phyloP scores from a whole-genome alignment of 2,888 invertebrate species.

The Priocnemis perturbator region DNA sequence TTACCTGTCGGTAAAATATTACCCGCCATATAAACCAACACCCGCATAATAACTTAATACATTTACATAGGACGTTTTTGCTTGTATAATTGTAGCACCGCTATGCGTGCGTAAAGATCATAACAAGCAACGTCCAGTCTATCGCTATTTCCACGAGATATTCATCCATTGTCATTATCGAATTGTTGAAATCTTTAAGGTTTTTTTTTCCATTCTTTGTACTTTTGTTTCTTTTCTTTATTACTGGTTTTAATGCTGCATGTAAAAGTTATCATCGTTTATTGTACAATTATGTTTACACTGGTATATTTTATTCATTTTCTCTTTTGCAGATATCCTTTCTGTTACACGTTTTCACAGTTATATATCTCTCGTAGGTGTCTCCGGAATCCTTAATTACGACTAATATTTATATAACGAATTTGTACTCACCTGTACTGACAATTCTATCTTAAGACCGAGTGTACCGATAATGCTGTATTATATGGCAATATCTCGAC shows the following conservation, averaged over 20 bases:
- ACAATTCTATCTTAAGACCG: slow-evolving; percentile 19
- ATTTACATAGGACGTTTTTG: neutral
- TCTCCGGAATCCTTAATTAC: neutral
- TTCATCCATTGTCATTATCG: neutral
- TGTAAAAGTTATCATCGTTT: too few relatives aligned
- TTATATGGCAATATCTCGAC: slow-evolving; percentile 58
- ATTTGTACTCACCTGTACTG: slow-evolving; percentile 12
- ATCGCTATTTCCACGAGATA: neutral
- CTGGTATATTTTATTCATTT: neutral
- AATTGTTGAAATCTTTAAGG: neutral
- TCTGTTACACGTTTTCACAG: neutral
- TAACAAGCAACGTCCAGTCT: too few relatives aligned
- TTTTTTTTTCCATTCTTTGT: neutral
- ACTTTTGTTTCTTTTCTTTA: neutral
- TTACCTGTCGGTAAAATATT: too few relatives aligned
- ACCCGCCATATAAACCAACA: too few relatives aligned
- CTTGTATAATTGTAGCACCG: neutral
- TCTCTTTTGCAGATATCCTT: neutral
- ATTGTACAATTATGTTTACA: neutral
- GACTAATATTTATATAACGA: slow-evolving; percentile 11
- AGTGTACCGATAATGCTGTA: slow-evolving; percentile 23
- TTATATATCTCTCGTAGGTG: neutral
- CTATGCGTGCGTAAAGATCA: too few relatives aligned
- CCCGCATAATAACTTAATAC: neutral
- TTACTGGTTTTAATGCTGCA: too few relatives aligned